These are phyloP conservation scores for Hepsetus odoe DNA, from an alignment of 2,113 vertebrate genomes.

Conservation along the genomic window DNA sequence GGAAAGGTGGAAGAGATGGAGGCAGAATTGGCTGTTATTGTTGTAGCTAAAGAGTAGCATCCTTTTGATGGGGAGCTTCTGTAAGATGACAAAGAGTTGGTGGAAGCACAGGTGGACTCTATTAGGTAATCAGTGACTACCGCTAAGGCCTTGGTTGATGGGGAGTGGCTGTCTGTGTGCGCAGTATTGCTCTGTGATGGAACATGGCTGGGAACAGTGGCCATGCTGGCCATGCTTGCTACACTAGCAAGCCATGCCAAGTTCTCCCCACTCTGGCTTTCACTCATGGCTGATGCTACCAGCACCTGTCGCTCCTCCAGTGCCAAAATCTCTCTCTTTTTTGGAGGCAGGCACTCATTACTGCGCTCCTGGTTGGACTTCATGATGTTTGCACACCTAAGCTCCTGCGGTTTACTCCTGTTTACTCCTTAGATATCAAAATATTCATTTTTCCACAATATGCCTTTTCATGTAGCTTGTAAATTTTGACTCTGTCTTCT, in stretches of 20 bases:
- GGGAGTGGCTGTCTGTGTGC: conserved; percentile 82
- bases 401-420: conserved; percentile 18
- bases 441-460: conserved; percentile 22
- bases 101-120: conserved; percentile 61
- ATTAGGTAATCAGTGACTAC: conserved; percentile 78
- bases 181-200: conserved; percentile 64
- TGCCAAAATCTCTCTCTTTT: conserved; percentile 96
- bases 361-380: conserved; percentile 98
- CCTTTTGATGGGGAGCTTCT: conserved; percentile 50
- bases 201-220: conserved; percentile 49
- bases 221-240: conserved; percentile 79
- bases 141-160: conserved; percentile 81
- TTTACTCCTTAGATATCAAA: conserved; percentile 70
- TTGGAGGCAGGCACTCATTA: conserved; percentile 97
- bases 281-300: conserved; percentile 72
- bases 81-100: conserved; percentile 55
- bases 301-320: conserved; percentile 87
- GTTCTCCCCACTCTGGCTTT: conserved; percentile 85
- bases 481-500: conserved; percentile 55
- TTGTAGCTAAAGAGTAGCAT: conserved; percentile 79
- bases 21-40: conserved; percentile 85
- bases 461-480: conserved; percentile 1
- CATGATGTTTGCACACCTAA: conserved; percentile 77
- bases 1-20: conserved; percentile 85
- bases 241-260: conserved; percentile 88